phyloP scores from a whole-genome alignment of 2,888 invertebrate species.

The Parnassius smintheus region DNA sequence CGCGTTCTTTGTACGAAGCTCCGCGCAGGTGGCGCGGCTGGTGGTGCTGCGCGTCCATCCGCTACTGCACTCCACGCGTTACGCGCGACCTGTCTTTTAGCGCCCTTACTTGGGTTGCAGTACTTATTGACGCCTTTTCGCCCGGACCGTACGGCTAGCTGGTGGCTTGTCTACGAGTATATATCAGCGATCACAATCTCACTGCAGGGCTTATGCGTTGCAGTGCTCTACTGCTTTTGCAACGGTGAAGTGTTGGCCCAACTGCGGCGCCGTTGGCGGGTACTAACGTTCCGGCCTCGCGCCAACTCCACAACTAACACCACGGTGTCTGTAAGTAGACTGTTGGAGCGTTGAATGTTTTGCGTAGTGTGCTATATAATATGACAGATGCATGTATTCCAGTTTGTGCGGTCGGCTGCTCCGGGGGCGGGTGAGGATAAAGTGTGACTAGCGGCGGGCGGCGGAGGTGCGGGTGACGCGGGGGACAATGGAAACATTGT shows the following conservation, averaged over 20 bases:
- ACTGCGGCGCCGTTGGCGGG: conserved; percentile 91
- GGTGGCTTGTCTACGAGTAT: conserved; percentile 91
- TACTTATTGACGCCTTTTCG: conserved; percentile 94
- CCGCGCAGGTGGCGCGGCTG: conserved; percentile 83
- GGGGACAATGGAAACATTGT: conserved; percentile 28
- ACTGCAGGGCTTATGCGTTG: conserved; percentile 95
- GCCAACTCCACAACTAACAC: conserved; percentile 93
- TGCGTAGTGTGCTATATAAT: not conserved
- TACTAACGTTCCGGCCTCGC: conserved; percentile 89
- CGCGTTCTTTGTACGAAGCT: conserved; percentile 92
- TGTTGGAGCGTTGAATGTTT: conserved; percentile 18
- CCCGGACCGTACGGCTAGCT: conserved; percentile 84
- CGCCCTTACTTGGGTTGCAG: conserved; percentile 94
- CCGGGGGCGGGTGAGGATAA: conserved; percentile 87
- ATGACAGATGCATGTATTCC: conserved; percentile 54
- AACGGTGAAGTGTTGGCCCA: conserved; percentile 97
- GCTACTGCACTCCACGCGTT: conserved; percentile 85
- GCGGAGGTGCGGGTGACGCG: conserved; percentile 38
- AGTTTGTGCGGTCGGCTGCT: conserved; percentile 90
- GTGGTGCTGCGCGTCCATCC: conserved; percentile 79
- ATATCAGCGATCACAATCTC: conserved; percentile 93
- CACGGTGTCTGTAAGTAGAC: conserved; percentile 90
- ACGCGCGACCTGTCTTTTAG: conserved; percentile 91
- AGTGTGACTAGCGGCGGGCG: conserved; percentile 87
- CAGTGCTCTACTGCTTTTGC: conserved; percentile 95